phyloP scores from a whole-genome alignment of 2,797 vertebrate species.

The Trachops cirrhosus region DNA sequence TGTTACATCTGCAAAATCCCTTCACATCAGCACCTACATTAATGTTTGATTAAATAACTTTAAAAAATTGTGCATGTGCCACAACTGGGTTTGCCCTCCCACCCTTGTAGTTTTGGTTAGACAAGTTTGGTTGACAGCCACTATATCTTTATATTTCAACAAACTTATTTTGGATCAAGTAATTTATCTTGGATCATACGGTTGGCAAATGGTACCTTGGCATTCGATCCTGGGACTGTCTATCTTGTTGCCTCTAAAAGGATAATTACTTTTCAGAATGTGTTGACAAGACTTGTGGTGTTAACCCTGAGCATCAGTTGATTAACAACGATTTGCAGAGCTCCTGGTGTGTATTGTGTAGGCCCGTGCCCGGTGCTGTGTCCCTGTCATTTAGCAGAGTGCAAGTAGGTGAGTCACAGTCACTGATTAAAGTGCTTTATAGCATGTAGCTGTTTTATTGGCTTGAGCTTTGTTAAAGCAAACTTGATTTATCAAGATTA shows the following conservation, averaged over 20 bases:
- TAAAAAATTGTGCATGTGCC: neutral
- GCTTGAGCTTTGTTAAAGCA: constrained; percentile 58
- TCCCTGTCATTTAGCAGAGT: neutral
- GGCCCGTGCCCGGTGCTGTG: neutral
- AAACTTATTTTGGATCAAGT: neutral
- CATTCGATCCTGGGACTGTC: neutral
- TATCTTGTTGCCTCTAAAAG: neutral
- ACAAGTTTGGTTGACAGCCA: neutral
- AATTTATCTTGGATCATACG: neutral
- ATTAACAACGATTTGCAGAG: neutral
- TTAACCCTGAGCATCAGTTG: neutral
- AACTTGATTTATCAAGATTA: constrained; percentile 60
- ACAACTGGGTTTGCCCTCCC: neutral
- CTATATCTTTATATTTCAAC: constrained; percentile 19
- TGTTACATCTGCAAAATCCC: neutral
- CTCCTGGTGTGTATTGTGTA: neutral
- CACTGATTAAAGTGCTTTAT: neutral
- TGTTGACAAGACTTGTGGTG: neutral
- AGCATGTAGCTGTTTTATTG: neutral
- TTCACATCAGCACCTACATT: neutral
- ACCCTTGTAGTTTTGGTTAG: neutral
- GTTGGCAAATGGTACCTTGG: neutral
- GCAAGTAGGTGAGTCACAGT: neutral
- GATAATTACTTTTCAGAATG: neutral
- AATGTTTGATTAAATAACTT: neutral